phyloP scores from a whole-genome alignment of 2,888 invertebrate species.

The Noctua comes region DNA sequence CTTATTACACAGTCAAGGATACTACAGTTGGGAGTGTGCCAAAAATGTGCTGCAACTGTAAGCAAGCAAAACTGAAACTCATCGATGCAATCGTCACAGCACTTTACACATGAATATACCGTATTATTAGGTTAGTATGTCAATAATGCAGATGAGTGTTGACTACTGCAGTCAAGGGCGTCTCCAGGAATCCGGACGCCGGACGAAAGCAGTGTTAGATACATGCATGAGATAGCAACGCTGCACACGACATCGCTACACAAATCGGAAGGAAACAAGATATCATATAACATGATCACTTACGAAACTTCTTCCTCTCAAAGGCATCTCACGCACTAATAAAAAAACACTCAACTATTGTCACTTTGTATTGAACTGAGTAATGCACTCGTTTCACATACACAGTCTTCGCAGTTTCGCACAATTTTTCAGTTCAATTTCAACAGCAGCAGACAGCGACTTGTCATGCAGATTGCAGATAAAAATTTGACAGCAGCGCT shows the following conservation, averaged over 20 bases:
- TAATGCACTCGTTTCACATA: slow-evolving; percentile 61
- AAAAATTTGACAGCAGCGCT: slow-evolving; percentile 69
- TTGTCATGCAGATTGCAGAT: slow-evolving; percentile 65
- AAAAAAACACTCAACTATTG: slow-evolving; percentile 66
- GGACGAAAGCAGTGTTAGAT: slow-evolving; percentile 64
- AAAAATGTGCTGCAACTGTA: slow-evolving; percentile 83
- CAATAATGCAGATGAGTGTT: slow-evolving; percentile 64
- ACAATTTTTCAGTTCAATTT: slow-evolving; percentile 60
- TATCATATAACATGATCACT: slow-evolving; percentile 75
- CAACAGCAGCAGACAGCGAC: slow-evolving; percentile 46
- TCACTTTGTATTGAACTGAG: slow-evolving; percentile 53
- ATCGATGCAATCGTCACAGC: slow-evolving; percentile 76
- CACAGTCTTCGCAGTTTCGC: slow-evolving; percentile 65
- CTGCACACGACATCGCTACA: slow-evolving; percentile 60
- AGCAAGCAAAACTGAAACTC: slow-evolving; percentile 84
- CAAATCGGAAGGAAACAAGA: slow-evolving; percentile 66
- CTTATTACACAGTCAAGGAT: slow-evolving; percentile 86
- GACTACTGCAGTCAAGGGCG: slow-evolving; percentile 70
- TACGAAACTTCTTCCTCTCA: slow-evolving; percentile 86
- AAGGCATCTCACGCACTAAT: slow-evolving; percentile 84
- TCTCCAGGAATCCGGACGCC: slow-evolving; percentile 58
- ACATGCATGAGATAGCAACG: slow-evolving; percentile 70
- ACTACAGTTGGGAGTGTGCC: slow-evolving; percentile 85
- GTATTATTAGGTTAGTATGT: slow-evolving; percentile 77
- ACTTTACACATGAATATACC: slow-evolving; percentile 63